Evolutionary conservation across 2,797 vertebrate species (phyloP), one percentile per base, ranked within the genome.

Genomic region (Octomys mimax): DNA sequence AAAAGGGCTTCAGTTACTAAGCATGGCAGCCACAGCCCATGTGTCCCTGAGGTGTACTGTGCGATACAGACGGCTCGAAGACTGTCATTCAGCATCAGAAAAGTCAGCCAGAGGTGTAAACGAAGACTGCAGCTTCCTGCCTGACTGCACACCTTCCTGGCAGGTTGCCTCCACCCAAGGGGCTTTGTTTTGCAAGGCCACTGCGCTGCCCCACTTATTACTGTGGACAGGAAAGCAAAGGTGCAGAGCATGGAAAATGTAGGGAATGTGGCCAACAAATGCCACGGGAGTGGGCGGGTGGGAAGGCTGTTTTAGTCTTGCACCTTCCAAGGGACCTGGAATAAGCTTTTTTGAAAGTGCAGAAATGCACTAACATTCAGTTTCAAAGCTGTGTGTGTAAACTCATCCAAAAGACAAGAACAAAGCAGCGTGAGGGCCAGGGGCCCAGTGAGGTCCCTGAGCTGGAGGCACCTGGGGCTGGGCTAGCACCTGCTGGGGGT

Each of bases 321-420:
- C 18, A 28, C 22, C 80, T 94, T 71, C 80, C 71, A 61, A 94
- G 75, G 39, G 52, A 83, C 62, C 33, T 49, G 49, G 33, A 52
- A 54, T 59, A 2, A 9, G 21, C 42, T 57, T 62, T 68, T 87
- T 70, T 13, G 59, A 95, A 95, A 94, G 31, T 59, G 36, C 22
- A 97, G 46, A 92, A 94, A 49, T n/a, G 79, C 19, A 59, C 61
- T 61, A 33, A 59, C 61, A 91, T 59, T 62, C 68, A 62, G 14
- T 49, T 77, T 93, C 49, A 81, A 89, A 78, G 77, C 6, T 9
- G 59, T 13, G 2, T 62, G 9, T 75, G 24, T 39, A 78, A 71
- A 52, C 57, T 4, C 22, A 78, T 46, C 16, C 11, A 18, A 82
- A 80, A 83, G 36, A 18, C 73, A 87, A 80, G n/a, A 75, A 64